Conservation (phyloP, 2,888 invertebrate species). For the Philopedon plagiatum region DNA sequence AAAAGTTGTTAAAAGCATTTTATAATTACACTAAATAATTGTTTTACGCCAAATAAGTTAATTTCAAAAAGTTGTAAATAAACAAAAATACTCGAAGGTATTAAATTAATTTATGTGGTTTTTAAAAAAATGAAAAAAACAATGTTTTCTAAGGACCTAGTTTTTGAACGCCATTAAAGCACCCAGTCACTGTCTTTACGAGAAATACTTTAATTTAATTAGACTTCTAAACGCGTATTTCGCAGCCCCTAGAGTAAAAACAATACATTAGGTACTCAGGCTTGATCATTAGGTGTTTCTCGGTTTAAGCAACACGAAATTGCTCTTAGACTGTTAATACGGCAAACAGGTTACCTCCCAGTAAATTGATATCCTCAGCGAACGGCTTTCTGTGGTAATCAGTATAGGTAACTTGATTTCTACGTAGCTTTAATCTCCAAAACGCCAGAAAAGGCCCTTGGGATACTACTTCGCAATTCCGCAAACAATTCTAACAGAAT, state of each 20-base stretch:
- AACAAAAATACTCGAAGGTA: too few relatives aligned
- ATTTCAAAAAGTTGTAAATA: too few relatives aligned
- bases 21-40: too few relatives aligned
- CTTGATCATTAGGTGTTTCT: conserved; percentile 3
- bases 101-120: too few relatives aligned
- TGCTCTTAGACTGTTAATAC: conserved; percentile 2
- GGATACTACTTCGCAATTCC: not conserved
- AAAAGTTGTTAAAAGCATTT: too few relatives aligned
- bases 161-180: too few relatives aligned
- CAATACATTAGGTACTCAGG: not conserved
- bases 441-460: conserved; percentile 7
- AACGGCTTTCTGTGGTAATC: conserved; percentile 11
- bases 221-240: not conserved
- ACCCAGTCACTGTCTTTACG: too few relatives aligned
- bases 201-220: not conserved
- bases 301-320: conserved; percentile 3
- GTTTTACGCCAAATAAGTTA: too few relatives aligned
- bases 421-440: conserved; percentile 12
- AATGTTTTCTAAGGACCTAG: too few relatives aligned
- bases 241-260: not conserved
- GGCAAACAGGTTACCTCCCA: not conserved
- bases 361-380: conserved; percentile 14
- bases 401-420: conserved; percentile 13
- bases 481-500: conserved; percentile 6
- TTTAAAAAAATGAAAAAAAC: too few relatives aligned